Evolutionary conservation across 1,140 invertebrate species (phyloP).

Genomic region (Atta texana): DNA sequence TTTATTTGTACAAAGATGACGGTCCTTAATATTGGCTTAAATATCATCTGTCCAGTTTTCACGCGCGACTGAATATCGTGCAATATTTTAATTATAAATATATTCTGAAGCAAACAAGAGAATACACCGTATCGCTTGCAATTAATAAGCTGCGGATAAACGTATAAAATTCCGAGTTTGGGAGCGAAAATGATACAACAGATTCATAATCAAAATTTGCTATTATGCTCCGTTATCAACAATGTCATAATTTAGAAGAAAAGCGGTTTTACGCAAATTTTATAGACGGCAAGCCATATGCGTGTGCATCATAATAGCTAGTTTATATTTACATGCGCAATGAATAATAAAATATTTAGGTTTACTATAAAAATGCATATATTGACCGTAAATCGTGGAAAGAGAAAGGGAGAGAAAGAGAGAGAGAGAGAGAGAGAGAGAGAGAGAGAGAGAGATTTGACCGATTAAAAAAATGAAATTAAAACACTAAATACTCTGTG

Average conservation of each 20-base stretch:
- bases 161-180: background rate
- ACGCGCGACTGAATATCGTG: background rate
- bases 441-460: background rate
- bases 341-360: conserved; percentile 40
- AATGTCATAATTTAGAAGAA: conserved; percentile 25
- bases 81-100: conserved; percentile 53
- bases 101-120: background rate
- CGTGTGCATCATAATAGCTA: conserved; percentile 30
- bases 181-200: conserved; percentile 30
- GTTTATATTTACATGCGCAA: conserved; percentile 34
- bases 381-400: conserved; percentile 43
- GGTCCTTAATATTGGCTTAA: background rate
- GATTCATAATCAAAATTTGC: conserved; percentile 45
- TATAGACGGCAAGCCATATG: background rate
- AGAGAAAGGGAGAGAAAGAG: background rate
- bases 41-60: background rate
- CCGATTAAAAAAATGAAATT: conserved; percentile 46
- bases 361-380: background rate
- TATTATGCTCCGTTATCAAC: conserved; percentile 44
- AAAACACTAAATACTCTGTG: conserved; percentile 43
- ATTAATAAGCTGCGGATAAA: conserved; percentile 43
- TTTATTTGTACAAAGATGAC: background rate
- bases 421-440: background rate
- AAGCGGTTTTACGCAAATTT: conserved; percentile 38
- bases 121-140: background rate